Percentiles rank a stretch among this genome's conserved stretches.
Evolutionary conservation across 1,140 invertebrate species (phyloP).

Genomic region (Palaemon carinicauda): DNA sequence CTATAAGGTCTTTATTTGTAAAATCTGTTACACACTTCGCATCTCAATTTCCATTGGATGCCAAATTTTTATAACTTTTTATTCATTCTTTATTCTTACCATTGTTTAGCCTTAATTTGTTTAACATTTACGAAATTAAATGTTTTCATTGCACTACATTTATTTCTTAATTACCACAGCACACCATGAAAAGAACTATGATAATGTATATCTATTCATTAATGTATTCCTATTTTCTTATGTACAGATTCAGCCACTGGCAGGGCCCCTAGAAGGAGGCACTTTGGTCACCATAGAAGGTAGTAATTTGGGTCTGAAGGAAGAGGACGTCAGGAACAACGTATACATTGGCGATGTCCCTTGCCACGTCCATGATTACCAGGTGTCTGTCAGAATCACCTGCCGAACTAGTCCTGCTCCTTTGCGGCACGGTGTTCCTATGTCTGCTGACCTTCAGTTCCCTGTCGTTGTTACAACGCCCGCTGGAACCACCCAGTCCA

Average conservation of each 20-base stretch:
- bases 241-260: constrained; percentile 85
- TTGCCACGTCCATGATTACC: constrained; percentile 87
- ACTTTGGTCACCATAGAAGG: constrained; percentile 95
- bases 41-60: no score
- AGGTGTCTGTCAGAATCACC: constrained; percentile 90
- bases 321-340: constrained; percentile 89
- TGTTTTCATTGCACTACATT: no score
- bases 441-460: constrained; percentile 51
- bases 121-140: no score
- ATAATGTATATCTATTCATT: background rate
- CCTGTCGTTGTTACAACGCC: constrained; percentile 89
- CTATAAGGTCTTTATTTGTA: no score
- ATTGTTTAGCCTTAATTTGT: no score
- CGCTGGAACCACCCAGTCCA: constrained; percentile 86
- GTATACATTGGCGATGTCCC: constrained; percentile 89
- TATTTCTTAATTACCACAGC: no score
- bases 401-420: constrained; percentile 84
- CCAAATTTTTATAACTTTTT: no score
- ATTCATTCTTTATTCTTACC: no score
- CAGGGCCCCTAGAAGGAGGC: constrained; percentile 94
- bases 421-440: constrained; percentile 74
- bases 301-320: constrained; percentile 89
- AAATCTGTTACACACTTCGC: no score
- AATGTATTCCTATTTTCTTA: background rate
- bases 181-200: no score